Base-by-base conservation (phyloP, 2,113 vertebrate genomes). In the Sciurus niger region DNA sequence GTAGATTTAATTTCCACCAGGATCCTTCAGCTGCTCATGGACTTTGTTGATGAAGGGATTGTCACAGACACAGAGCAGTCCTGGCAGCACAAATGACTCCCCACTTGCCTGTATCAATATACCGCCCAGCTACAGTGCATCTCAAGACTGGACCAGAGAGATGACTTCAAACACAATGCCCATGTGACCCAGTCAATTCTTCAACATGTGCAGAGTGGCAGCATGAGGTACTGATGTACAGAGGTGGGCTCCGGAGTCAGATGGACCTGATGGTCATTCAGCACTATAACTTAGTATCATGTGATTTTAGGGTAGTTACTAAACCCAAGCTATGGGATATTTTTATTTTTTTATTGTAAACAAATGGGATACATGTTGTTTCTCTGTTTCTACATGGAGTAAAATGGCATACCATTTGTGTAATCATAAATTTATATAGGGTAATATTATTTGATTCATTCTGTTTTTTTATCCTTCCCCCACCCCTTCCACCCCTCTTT, bases 1-100 rank as follows among this genome's bases (percentile, higher is more conserved):
- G 46, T n/a, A 25, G 46, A 92, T 34, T 43, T 74, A 46, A 74
- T 34, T 77, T 46, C 58, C 90, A 92, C 76, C 63, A 60, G 84
- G 40, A 17, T 84, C 87, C 84, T 84, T 96, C 74, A 89, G 84
- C 83, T 92, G 28, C n/a, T n/a, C n/a, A n/a, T 37, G 4, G 22
- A 48, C 89, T 95, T 95, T 68, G 86, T 91, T 80, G 63, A 58
- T 79, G 55, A 77, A 40, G 40, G 40, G 37, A 8, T 16, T 20
- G 37, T 72, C 70, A 87, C 18, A 83, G 79, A 48, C 18, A 84
- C 1, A 18, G 6, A 89, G 74, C 60, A 79, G 53, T n/a, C 34
- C 84, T 82, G n/a, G 74, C 43, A 80, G 51, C 34, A 91, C 84
- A 83, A 86, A 32, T 77, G 28, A 40, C 78, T 51, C 30, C 60